A percentile compares a stretch with the other conserved stretches of the same genome.
Conservation (phyloP, 2,113 vertebrate genomes). For the Perccottus glenii region DNA sequence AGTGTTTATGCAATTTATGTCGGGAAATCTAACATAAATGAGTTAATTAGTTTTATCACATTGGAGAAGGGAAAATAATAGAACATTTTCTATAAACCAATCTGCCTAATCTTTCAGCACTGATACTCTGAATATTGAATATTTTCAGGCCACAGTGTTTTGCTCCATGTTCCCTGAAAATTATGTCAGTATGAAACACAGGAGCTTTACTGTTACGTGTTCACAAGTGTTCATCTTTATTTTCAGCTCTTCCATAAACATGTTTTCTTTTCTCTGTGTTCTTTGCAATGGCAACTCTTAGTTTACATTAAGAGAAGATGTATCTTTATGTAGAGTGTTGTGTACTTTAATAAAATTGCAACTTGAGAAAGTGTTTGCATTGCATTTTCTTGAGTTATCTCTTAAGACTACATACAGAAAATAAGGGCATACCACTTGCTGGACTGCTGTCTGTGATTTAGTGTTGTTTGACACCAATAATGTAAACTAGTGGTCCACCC, state of each 20-base stretch:
- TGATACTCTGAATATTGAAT: constrained; percentile 30
- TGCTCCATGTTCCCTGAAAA: constrained; percentile 11
- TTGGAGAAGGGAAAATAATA: constrained; percentile 29
- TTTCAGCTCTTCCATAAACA: constrained; percentile 38
- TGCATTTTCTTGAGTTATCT: constrained; percentile 24
- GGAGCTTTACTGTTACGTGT: constrained; percentile 11
- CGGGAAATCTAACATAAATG: constrained; percentile 14
- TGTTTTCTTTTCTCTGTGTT: constrained; percentile 32
- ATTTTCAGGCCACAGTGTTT: constrained; percentile 33
- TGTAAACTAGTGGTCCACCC: constrained; percentile 77
- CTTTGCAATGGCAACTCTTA: constrained; percentile 38
- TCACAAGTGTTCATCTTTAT: constrained; percentile 20
- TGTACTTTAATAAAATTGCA: constrained; percentile 77
- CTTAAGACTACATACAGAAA: constrained; percentile 3
- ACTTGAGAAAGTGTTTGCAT: constrained; percentile 51
- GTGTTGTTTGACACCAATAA: constrained; percentile 84
- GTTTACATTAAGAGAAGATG: constrained; percentile 62
- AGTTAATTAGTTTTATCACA: constrained; percentile 13
- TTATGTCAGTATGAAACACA: constrained; percentile 41
- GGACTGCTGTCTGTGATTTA: constrained; percentile 81
- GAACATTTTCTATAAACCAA: constrained; percentile 37
- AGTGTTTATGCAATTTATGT: constrained; percentile 5
- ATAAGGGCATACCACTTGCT: constrained; percentile 63
- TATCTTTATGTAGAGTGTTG: constrained; percentile 65
- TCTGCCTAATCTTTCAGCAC: constrained; percentile 34